Evolutionary conservation across 2,113 vertebrate genomes (phyloP), one percentile per base, ranked within the genome.

Genomic region (Oncorhynchus keta): DNA sequence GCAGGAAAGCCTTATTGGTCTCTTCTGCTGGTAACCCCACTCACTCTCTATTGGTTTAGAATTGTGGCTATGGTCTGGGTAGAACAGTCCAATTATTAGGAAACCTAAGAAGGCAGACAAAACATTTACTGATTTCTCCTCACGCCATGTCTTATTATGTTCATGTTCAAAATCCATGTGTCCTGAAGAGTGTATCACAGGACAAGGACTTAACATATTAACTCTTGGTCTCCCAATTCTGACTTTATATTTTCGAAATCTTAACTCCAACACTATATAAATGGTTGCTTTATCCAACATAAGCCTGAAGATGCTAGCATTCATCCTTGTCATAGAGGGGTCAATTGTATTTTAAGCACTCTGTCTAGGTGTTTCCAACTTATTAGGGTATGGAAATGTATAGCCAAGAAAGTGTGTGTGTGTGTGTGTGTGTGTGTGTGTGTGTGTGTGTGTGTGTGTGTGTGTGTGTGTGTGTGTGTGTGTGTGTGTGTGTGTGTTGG

Each of bases 21-120:
- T 75, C 72, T 80, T 85, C 73, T 70, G 20, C 76, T 62, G 70
- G 81, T 76, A 35, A 79, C 68, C 51, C 86, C 57, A 75, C 51
- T 75, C 65, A 73, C 78, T 80, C 80, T 77, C 61, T 82, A 64
- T 79, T 76, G 79, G 70, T 76, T 45, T 83, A 83, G 61, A 61
- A 72, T 55, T 51, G 59, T 74, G n/a, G 16, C 49, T 75, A 64
- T 24, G 57, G 39, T 72, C 26, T 64, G 75, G 75, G 81, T 57
- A 86, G 79, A 81, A 79, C 73, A 83, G 51, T 82, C 74, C 73
- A 75, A 78, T 68, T 86, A 83, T 89, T 81, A 87, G 83, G 85
- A 90, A 78, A 85, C 89, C 93, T 94, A 18, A 75, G 91, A 85
- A 32, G 32, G 18, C 51, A 84, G 79, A 81, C 5, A 81, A 72